Percentiles rank a stretch among this genome's conserved stretches.
phyloP scores from a whole-genome alignment of 2,113 vertebrate genomes.

The Channa maculata region DNA sequence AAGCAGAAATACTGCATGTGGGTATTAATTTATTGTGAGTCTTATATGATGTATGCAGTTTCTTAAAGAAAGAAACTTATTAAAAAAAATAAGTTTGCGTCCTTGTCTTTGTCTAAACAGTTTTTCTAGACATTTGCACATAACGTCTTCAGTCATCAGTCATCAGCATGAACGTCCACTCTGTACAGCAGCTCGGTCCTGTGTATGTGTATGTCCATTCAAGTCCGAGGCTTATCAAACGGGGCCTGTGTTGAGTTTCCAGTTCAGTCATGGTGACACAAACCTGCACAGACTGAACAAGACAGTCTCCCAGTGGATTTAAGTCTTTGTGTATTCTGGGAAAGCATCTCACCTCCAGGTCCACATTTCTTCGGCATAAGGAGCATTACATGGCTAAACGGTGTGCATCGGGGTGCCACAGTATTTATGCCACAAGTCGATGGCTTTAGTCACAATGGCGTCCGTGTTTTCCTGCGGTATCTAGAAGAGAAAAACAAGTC shows the following conservation, averaged over 20 bases:
- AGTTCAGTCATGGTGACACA: conserved; percentile 18
- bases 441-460: conserved; percentile 95
- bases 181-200: too few relatives aligned
- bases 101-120: conserved; percentile 6
- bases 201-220: too few relatives aligned
- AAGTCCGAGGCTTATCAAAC: conserved; percentile 7
- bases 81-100: conserved; percentile 58
- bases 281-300: not conserved
- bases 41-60: conserved; percentile 93
- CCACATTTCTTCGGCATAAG: not conserved
- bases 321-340: conserved; percentile 25
- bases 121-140: not conserved
- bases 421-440: conserved; percentile 96
- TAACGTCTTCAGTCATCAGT: not conserved
- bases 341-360: not conserved
- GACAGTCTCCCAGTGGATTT: conserved; percentile 6
- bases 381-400: conserved; percentile 67
- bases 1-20: conserved; percentile 93
- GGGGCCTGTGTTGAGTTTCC: conserved; percentile 12
- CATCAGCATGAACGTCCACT: too few relatives aligned
- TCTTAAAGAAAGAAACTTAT: conserved; percentile 87
- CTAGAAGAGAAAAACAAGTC: conserved; percentile 70
- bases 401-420: conserved; percentile 92
- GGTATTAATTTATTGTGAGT: conserved; percentile 93
- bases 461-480: conserved; percentile 98